These are phyloP conservation scores for Misgurnus mizolepis DNA, from an alignment of 2,113 vertebrate species.

Conservation along the genomic window DNA sequence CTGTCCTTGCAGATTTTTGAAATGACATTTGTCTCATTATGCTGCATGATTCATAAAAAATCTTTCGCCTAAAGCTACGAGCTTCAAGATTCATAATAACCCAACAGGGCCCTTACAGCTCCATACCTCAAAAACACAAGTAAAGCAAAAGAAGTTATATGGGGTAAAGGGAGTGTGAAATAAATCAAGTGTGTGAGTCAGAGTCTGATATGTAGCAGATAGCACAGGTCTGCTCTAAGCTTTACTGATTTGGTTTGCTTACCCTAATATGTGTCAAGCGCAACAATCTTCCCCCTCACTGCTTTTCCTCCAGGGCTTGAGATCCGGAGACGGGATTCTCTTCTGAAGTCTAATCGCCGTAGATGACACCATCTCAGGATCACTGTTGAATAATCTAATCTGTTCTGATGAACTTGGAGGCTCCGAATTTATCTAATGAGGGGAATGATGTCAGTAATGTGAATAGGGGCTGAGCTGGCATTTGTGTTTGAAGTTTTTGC, in stretches of 20 bases:
- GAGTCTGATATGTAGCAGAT: conserved; percentile 45
- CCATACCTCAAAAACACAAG: background rate
- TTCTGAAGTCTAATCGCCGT: conserved; percentile 32
- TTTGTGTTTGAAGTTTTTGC: conserved; percentile 55
- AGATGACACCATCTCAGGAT: conserved; percentile 48
- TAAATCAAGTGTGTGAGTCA: conserved; percentile 38
- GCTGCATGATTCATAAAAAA: background rate
- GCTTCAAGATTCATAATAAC: conserved; percentile 15
- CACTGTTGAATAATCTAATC: conserved; percentile 50
- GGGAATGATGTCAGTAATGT: conserved; percentile 26
- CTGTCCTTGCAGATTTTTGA: background rate
- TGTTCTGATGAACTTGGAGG: conserved; percentile 39
- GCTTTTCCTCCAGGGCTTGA: conserved; percentile 38
- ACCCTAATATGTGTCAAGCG: conserved; percentile 25
- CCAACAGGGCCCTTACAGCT: conserved; percentile 17
- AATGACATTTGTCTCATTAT: conserved; percentile 31
- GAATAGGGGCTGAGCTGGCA: conserved; percentile 15
- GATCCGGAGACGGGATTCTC: conserved; percentile 11
- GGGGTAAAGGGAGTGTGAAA: conserved; percentile 48
- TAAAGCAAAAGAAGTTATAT: conserved; percentile 30
- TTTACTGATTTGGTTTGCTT: conserved; percentile 47
- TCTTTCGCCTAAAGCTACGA: conserved; percentile 20
- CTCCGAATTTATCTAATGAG: conserved; percentile 44
- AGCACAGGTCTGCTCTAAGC: conserved; percentile 45
- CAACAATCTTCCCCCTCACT: conserved; percentile 46